These are phyloP conservation scores for Crioceris asparagi DNA, from an alignment of 2,888 invertebrate genomes.

Conservation along the genomic window DNA sequence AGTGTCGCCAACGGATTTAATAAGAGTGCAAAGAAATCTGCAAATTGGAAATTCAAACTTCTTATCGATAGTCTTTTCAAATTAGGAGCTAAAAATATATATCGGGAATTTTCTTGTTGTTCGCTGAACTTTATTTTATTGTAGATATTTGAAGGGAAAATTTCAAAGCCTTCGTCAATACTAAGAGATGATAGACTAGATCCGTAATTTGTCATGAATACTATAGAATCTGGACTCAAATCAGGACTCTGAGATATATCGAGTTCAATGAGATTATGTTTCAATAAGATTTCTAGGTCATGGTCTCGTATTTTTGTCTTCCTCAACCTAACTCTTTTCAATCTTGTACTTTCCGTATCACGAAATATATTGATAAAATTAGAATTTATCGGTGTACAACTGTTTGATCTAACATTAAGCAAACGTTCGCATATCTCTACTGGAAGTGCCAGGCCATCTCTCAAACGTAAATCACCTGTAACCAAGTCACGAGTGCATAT, in stretches of 20 bases:
- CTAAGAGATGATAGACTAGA: conserved; percentile 58
- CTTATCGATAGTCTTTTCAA: conserved; percentile 49
- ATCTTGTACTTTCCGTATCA: conserved; percentile 53
- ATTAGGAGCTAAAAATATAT: conserved; percentile 48
- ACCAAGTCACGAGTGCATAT: conserved; percentile 39
- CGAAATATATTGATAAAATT: conserved; percentile 60
- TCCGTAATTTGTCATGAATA: conserved; percentile 57
- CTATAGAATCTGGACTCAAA: conserved; percentile 52
- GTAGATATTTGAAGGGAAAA: conserved; percentile 39
- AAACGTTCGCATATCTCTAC: conserved; percentile 63
- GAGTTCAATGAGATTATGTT: conserved; percentile 62
- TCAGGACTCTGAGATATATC: conserved; percentile 65
- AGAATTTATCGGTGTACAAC: conserved; percentile 44
- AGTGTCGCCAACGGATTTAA: conserved; percentile 50
- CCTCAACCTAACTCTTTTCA: conserved; percentile 58
- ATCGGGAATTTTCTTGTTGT: conserved; percentile 37
- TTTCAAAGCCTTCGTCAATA: conserved; percentile 56
- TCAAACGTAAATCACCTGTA: conserved; percentile 40
- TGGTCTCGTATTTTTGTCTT: conserved; percentile 62
- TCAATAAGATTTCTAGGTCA: conserved; percentile 58
- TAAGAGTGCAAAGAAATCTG: conserved; percentile 44
- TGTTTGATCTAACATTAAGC: conserved; percentile 46
- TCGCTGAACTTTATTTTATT: conserved; percentile 21
- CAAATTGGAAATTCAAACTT: conserved; percentile 40
- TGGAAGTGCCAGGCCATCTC: conserved; percentile 53